A percentile compares a stretch with the other conserved stretches of the same genome.
Conservation (phyloP, 2,797 vertebrate genomes). For the Xiphorhynchus erythropygius region DNA sequence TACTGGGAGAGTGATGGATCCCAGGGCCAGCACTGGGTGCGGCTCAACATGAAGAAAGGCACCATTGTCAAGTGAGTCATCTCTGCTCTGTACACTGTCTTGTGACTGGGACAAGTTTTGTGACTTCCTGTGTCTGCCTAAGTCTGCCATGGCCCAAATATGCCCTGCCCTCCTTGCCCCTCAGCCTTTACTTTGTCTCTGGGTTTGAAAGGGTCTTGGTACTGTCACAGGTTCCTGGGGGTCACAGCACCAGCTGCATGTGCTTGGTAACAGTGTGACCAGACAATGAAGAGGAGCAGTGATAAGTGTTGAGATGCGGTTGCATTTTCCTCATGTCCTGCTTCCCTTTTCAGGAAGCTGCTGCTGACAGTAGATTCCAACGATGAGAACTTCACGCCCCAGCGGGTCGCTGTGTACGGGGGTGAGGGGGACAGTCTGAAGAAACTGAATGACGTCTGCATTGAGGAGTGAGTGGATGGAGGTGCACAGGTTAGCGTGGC, state of each 20-base stretch:
- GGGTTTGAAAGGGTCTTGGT: background rate
- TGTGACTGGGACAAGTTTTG: background rate
- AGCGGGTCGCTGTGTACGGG: conserved; percentile 88
- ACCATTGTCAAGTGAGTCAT: conserved; percentile 91
- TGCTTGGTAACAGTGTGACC: background rate
- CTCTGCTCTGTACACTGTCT: background rate
- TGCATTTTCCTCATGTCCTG: background rate
- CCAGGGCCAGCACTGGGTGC: conserved; percentile 98
- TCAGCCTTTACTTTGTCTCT: background rate
- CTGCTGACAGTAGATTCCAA: conserved; percentile 93
- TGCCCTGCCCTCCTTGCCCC: background rate
- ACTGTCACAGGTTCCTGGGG: background rate
- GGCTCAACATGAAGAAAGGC: conserved; percentile 97
- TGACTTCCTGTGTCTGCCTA: background rate
- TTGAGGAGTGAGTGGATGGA: conserved; percentile 88
- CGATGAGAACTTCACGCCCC: conserved; percentile 98
- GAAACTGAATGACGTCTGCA: conserved; percentile 89
- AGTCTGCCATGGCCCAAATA: background rate
- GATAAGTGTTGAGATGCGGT: background rate
- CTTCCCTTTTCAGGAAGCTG: conserved; percentile 83
- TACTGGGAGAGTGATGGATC: conserved; percentile 98
- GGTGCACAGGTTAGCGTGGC: background rate
- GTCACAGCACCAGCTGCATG: background rate
- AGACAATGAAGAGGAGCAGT: background rate
- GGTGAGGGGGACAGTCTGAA: conserved; percentile 93